phyloP scores from a whole-genome alignment of 2,113 vertebrate species.

The Hydrolagus affinis region DNA sequence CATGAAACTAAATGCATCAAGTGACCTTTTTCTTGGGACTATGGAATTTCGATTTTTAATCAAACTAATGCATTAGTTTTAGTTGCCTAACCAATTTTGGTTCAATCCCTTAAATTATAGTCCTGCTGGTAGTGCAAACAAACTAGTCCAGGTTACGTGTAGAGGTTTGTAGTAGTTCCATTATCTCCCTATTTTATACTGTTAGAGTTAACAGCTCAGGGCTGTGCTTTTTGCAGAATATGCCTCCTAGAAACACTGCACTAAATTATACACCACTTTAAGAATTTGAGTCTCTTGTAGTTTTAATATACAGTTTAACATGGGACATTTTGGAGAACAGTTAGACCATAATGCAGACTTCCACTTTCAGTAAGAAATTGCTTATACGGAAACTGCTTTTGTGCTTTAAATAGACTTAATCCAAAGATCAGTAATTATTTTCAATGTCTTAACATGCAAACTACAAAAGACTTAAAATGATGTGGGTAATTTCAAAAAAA shows the following conservation, averaged over 20 bases:
- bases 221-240: conserved; percentile 26
- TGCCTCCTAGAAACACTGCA: conserved; percentile 14
- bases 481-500: neutral
- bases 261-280: conserved; percentile 26
- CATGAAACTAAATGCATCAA: conserved; percentile 4
- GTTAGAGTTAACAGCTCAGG: conserved; percentile 22
- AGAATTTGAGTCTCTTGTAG: conserved; percentile 30
- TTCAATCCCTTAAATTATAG: neutral
- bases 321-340: neutral
- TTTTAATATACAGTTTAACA: neutral
- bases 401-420: conserved; percentile 11
- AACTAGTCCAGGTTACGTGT: conserved; percentile 3
- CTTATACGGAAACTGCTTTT: conserved; percentile 20
- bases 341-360: conserved; percentile 1
- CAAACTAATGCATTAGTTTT: conserved; percentile 2
- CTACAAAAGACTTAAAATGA: conserved; percentile 21
- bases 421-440: conserved; percentile 24
- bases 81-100: conserved; percentile 16
- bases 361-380: neutral
- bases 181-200: neutral
- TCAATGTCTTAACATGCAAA: conserved; percentile 14
- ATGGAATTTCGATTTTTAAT: neutral
- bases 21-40: neutral
- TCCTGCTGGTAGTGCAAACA: neutral
- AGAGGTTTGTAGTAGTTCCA: neutral